Conservation (phyloP, 2,113 vertebrate species). For the Spea multiplicata region DNA sequence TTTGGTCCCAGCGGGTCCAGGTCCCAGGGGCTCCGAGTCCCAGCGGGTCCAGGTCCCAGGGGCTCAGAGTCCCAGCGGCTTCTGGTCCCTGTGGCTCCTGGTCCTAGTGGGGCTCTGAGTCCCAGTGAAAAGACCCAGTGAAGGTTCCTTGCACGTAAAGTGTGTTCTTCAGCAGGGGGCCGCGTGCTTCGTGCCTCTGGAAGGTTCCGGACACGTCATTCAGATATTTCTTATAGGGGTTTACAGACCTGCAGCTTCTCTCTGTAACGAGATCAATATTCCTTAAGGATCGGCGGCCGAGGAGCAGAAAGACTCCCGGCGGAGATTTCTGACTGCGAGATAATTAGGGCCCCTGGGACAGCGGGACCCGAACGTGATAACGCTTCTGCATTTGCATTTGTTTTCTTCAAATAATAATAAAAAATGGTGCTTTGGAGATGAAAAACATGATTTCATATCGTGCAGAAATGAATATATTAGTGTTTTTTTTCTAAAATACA, state of each 20-base stretch:
- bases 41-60: too few relatives aligned
- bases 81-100: too few relatives aligned
- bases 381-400: conserved; percentile 12
- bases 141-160: background rate
- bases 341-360: conserved; percentile 19
- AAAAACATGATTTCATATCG: background rate
- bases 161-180: background rate
- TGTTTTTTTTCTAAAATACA: too few relatives aligned
- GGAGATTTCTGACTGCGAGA: conserved; percentile 11
- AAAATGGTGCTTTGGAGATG: background rate
- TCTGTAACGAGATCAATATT: background rate
- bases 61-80: too few relatives aligned
- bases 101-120: too few relatives aligned
- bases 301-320: background rate
- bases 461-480: background rate
- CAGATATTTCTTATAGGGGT: background rate
- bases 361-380: conserved; percentile 2
- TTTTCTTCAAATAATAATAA: conserved; percentile 13
- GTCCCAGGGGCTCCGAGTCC: too few relatives aligned
- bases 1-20: too few relatives aligned
- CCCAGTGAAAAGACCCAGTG: background rate
- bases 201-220: background rate
- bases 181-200: background rate
- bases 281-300: background rate
- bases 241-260: background rate